These are phyloP conservation scores for Leuciscus idus DNA, from an alignment of 2,113 vertebrate species.

Conservation along the genomic window DNA sequence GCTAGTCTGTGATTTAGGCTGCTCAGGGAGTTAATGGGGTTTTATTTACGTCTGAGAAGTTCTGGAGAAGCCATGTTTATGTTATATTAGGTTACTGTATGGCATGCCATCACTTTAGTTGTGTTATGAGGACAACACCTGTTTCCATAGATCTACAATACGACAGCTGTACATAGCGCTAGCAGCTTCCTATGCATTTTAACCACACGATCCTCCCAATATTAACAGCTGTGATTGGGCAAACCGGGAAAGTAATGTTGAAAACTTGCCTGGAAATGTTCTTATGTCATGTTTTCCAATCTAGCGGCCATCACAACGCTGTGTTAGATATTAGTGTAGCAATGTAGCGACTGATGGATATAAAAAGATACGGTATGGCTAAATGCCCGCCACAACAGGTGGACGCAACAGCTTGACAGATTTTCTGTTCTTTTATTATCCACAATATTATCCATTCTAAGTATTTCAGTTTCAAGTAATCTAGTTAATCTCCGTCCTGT, in stretches of 20 bases:
- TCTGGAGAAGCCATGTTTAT: neutral
- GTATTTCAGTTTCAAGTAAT: slow-evolving; percentile 6
- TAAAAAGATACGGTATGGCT: neutral
- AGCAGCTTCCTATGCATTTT: neutral
- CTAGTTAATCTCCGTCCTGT: slow-evolving; percentile 11
- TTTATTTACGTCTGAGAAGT: neutral
- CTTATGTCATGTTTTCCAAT: neutral
- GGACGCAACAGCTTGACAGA: slow-evolving; percentile 32
- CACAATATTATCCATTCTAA: neutral
- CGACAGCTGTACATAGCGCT: slow-evolving; percentile 15
- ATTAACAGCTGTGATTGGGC: neutral
- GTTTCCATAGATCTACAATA: slow-evolving; percentile 1
- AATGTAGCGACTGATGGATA: neutral
- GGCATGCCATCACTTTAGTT: neutral
- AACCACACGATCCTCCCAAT: neutral
- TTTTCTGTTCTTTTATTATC: slow-evolving; percentile 8
- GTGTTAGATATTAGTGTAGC: neutral
- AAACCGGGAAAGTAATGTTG: neutral
- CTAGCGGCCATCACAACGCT: neutral
- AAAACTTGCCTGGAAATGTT: neutral
- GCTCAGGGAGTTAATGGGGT: neutral
- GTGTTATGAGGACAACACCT: neutral
- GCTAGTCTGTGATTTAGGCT: neutral
- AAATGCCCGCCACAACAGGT: slow-evolving; percentile 34
- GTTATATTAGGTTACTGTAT: neutral